phyloP scores from a whole-genome alignment of 2,888 invertebrate species.

The Microdon myrmicae region DNA sequence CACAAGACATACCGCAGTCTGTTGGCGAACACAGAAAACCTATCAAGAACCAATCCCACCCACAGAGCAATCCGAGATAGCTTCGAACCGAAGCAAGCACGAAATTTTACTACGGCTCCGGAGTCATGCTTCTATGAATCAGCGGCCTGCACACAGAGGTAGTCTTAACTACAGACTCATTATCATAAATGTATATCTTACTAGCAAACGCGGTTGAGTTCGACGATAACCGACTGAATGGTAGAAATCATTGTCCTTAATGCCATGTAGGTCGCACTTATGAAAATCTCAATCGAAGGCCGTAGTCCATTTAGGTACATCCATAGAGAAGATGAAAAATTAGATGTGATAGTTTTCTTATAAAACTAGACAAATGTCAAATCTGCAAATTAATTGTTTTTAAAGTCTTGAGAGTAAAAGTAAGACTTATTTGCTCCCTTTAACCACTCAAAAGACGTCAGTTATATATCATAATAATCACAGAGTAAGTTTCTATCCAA shows the following conservation, averaged over 20 bases:
- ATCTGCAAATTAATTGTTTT: too few relatives aligned
- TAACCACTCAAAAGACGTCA: too few relatives aligned
- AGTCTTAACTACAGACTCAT: conserved; percentile 42
- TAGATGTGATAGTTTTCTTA: too few relatives aligned
- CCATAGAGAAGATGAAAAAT: too few relatives aligned
- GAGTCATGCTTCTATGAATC: conserved; percentile 28
- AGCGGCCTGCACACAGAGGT: conserved; percentile 28
- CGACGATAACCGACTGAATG: conserved; percentile 22
- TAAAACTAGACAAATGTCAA: too few relatives aligned
- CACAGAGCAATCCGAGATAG: conserved; percentile 30
- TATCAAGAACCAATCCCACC: conserved; percentile 48
- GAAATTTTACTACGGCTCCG: conserved; percentile 26
- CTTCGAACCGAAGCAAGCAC: conserved; percentile 19
- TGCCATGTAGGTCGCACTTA: conserved; percentile 41
- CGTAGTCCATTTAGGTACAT: too few relatives aligned
- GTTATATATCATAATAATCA: too few relatives aligned
- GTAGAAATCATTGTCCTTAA: conserved; percentile 27
- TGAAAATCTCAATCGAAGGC: conserved; percentile 36
- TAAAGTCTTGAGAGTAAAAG: too few relatives aligned
- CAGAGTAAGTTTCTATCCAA: too few relatives aligned
- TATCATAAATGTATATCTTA: conserved; percentile 48
- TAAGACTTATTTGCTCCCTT: too few relatives aligned
- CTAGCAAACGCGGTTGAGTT: conserved; percentile 40
- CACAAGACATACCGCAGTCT: background rate
- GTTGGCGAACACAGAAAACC: conserved; percentile 11